phyloP scores from a whole-genome alignment of 92 coral and sea anemone genomes.

The Metridium senile region DNA sequence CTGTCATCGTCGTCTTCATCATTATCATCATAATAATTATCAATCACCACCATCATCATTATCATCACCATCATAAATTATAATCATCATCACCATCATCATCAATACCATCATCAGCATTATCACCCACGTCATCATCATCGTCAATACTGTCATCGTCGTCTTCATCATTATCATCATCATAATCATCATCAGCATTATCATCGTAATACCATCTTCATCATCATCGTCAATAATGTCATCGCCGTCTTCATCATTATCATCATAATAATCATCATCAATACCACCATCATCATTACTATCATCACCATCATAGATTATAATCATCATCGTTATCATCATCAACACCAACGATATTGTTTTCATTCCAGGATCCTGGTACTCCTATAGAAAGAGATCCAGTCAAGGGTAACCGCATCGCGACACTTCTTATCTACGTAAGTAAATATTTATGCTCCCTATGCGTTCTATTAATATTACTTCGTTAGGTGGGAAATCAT shows the following conservation, averaged over 20 bases:
- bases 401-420: slow-evolving; percentile 80
- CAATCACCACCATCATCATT: background rate
- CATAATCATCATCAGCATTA: background rate
- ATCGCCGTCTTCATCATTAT: background rate
- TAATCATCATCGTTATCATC: background rate
- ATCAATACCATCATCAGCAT: no score
- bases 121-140: background rate
- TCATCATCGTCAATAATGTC: no score
- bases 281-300: background rate
- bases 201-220: background rate
- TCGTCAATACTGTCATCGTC: background rate
- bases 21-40: no score
- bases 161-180: no score
- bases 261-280: background rate
- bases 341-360: background rate
- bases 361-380: slow-evolving; percentile 63
- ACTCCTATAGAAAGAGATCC: slow-evolving; percentile 61
- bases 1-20: background rate
- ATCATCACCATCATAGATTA: background rate
- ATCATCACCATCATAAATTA: background rate
- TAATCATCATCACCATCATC: no score
- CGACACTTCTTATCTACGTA: slow-evolving; percentile 95
- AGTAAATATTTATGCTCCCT: slow-evolving; percentile 30
- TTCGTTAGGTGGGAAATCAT: no score
- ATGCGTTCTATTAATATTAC: no score